Evolutionary conservation across 2,888 invertebrate genomes (phyloP).

Genomic region (Linyphia triangularis): DNA sequence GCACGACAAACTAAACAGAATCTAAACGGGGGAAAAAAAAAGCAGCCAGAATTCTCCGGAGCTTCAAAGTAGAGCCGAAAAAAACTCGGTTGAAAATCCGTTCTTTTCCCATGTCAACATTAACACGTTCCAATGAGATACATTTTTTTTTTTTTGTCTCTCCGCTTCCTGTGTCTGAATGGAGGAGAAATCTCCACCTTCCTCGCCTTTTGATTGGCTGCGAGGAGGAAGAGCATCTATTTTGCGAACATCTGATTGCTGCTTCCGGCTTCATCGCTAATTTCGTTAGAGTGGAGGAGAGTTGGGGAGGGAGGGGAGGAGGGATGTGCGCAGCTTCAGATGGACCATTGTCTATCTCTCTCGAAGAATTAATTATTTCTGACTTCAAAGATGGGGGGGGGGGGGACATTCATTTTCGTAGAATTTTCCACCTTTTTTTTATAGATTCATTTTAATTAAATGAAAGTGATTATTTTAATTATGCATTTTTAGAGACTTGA

Average conservation of each 20-base stretch:
- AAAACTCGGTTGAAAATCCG: background rate
- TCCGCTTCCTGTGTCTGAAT: constrained; percentile 53
- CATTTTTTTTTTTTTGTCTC: constrained; percentile 34
- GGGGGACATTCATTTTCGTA: no score
- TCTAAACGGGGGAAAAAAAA: no score
- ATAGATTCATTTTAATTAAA: no score
- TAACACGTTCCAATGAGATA: constrained; percentile 41
- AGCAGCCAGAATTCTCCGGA: background rate
- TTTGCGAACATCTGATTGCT: constrained; percentile 69
- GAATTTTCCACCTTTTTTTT: no score
- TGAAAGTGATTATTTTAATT: no score
- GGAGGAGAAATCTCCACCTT: constrained; percentile 29
- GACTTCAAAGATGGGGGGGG: background rate
- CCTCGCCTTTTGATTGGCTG: constrained; percentile 55
- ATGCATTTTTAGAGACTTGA: no score
- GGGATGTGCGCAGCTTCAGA: no score
- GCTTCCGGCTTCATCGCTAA: constrained; percentile 58
- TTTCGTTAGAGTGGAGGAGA: constrained; percentile 17
- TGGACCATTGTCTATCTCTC: no score
- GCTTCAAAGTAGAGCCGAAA: no score
- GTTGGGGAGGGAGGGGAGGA: background rate
- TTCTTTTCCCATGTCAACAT: constrained; percentile 54
- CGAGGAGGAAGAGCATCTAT: constrained; percentile 35
- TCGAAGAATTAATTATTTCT: constrained; percentile 4
- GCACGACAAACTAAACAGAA: background rate